Evolutionary conservation across 2,797 vertebrate species (phyloP), one percentile per base, ranked within the genome.

Genomic region (Sebastes wilsoni): DNA sequence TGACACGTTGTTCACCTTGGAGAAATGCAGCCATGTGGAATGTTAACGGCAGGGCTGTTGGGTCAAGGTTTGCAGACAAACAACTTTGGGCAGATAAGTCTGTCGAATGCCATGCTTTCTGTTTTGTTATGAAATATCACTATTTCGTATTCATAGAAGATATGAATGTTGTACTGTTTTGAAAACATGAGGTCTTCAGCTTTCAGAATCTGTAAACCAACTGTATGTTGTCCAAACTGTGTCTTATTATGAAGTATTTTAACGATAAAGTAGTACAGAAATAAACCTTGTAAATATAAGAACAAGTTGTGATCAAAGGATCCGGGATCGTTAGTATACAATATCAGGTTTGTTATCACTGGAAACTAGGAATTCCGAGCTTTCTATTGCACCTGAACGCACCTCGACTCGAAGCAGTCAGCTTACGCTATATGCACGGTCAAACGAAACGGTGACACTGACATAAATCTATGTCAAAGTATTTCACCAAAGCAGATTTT

Each of bases 11-110:
- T 49, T 62, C 80, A 88, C 74, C 67, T 82, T 42, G 42, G 86
- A 83, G 81, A 75, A 84, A 84, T 58, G 79, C 80, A 80, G 68
- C 79, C 18, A 13, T 66, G 79, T 72, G 49, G 49, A 86, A 79
- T 78, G 67, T 49, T 49, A 49, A 49, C 18, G 18, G 75, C 64
- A 13, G 46, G 67, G 61, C 27, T 61, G 62, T 75, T 32, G 66
- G 75, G 81, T 85, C 80, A 83, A 84, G 75, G 80, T 81, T 79
- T 82, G 38, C 61, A 82, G 77, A 77, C 70, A 84, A 84, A 88
- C 66, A 75, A 66, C 55, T 72, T 84, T 62, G 70, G 70, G 59
- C 9, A 49, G 60, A 70, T 71, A 72, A 68, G 68, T 79, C 62
- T 55, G 68, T 60, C 0, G 1, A 59, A 79, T 81, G 52, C 32